Evolutionary conservation across 2,113 vertebrate genomes (phyloP).

Genomic region (Tachysurus vachellii): DNA sequence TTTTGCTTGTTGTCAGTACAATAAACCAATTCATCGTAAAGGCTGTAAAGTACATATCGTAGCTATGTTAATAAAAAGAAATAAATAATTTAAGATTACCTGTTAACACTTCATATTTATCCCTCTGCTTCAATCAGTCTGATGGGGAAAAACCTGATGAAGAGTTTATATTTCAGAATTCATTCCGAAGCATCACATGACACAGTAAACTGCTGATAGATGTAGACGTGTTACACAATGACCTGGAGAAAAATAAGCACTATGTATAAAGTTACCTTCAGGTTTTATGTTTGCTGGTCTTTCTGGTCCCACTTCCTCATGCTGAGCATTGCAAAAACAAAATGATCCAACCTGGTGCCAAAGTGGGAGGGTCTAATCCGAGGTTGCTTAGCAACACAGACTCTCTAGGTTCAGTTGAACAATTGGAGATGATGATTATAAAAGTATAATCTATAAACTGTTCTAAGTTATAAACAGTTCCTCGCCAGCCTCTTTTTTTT

Average conservation of each 20-base stretch:
- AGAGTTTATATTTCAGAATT: not conserved
- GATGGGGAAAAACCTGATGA: too few relatives aligned
- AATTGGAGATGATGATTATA: not conserved
- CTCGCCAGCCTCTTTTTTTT: too few relatives aligned
- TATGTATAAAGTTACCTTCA: not conserved
- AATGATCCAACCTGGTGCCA: not conserved
- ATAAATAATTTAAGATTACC: not conserved
- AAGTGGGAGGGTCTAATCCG: not conserved
- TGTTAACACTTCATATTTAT: too few relatives aligned
- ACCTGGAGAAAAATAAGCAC: too few relatives aligned
- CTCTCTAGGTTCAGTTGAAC: not conserved
- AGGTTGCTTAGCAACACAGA: not conserved
- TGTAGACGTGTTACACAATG: not conserved
- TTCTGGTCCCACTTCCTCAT: not conserved
- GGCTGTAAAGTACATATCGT: too few relatives aligned
- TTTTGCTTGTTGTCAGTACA: too few relatives aligned
- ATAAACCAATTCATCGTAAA: too few relatives aligned
- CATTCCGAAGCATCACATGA: not conserved
- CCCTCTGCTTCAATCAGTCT: too few relatives aligned
- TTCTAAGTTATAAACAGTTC: too few relatives aligned
- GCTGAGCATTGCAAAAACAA: not conserved
- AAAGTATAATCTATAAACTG: too few relatives aligned
- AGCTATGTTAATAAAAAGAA: too few relatives aligned
- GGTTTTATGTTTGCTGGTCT: not conserved
- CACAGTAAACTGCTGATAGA: not conserved